These are phyloP conservation scores for Apeltes quadracus DNA, from an alignment of 2,113 vertebrate species.

Conservation along the genomic window DNA sequence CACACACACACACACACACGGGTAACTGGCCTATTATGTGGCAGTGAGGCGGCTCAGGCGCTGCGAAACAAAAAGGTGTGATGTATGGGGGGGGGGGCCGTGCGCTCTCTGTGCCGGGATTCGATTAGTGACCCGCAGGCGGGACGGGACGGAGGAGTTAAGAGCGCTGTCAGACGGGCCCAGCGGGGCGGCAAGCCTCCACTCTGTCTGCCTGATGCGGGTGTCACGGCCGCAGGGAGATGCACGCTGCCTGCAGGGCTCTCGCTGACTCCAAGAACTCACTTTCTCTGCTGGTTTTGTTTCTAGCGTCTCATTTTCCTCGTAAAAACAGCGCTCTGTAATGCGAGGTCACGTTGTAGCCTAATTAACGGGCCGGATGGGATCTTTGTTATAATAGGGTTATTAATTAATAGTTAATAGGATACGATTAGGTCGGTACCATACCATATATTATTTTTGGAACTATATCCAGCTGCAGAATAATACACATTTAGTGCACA, in stretches of 20 bases:
- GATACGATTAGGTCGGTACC: too few relatives aligned
- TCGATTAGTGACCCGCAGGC: slow-evolving; percentile 63
- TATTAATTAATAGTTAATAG: too few relatives aligned
- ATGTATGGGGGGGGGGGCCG: slow-evolving; percentile 54
- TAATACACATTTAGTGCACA: too few relatives aligned
- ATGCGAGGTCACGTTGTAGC: slow-evolving; percentile 3
- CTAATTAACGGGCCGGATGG: too few relatives aligned
- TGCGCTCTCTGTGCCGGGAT: slow-evolving; percentile 55
- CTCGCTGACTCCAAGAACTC: slow-evolving; percentile 43
- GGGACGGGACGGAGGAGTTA: slow-evolving; percentile 68
- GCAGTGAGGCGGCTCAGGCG: slow-evolving; percentile 62
- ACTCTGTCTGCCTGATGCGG: slow-evolving; percentile 66
- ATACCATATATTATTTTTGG: too few relatives aligned
- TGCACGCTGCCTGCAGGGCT: slow-evolving; percentile 9
- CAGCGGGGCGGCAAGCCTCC: slow-evolving; percentile 57
- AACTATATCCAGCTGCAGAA: too few relatives aligned
- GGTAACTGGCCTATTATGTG: slow-evolving; percentile 69
- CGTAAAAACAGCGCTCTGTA: slow-evolving; percentile 17
- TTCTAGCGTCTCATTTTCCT: not conserved
- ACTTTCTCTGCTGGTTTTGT: slow-evolving; percentile 24
- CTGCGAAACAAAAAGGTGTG: too few relatives aligned
- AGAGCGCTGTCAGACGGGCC: slow-evolving; percentile 69
- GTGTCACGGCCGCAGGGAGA: slow-evolving; percentile 61
- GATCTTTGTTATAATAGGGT: too few relatives aligned
- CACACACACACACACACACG: slow-evolving; percentile 16